Conservation (phyloP, 2,888 invertebrate species). For the Diplazon laetatorius region DNA sequence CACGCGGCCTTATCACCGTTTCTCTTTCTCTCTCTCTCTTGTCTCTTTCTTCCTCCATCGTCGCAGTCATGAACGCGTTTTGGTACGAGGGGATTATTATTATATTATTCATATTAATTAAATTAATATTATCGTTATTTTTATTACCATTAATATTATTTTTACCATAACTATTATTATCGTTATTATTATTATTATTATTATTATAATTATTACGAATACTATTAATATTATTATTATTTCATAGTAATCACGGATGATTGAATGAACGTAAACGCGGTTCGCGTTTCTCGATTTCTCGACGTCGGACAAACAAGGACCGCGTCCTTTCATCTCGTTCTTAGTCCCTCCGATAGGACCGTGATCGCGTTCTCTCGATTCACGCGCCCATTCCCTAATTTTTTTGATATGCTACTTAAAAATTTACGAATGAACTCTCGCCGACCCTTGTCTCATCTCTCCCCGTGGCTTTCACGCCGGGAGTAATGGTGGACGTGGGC, state of each 20-base stretch:
- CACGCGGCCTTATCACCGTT: constrained; percentile 50
- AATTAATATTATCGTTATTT: constrained; percentile 27
- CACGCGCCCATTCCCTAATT: constrained; percentile 62
- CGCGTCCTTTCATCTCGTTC: constrained; percentile 59
- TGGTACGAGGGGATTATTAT: constrained; percentile 57
- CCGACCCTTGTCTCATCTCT: background rate
- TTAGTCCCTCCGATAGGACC: constrained; percentile 51
- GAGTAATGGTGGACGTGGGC: constrained; percentile 27
- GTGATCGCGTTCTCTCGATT: constrained; percentile 64
- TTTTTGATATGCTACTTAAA: constrained; percentile 74
- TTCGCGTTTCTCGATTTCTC: constrained; percentile 59
- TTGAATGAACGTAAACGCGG: constrained; percentile 64
- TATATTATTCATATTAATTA: constrained; percentile 32
- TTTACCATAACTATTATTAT: constrained; percentile 37
- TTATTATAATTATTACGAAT: constrained; percentile 8
- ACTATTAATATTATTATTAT: constrained; percentile 37
- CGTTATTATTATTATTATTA: constrained; percentile 31
- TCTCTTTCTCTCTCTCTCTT: constrained; percentile 32
- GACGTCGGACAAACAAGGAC: constrained; percentile 59
- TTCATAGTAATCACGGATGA: constrained; percentile 60
- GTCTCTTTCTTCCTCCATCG: constrained; percentile 39
- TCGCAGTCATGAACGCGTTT: constrained; percentile 58
- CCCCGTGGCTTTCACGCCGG: constrained; percentile 4
- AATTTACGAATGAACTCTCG: constrained; percentile 51
- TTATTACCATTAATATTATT: constrained; percentile 23